Percentiles rank a stretch among this genome's conserved stretches.
Conservation (phyloP, 92 coral and sea anemone species). For the Palythoa heliodiscus region DNA sequence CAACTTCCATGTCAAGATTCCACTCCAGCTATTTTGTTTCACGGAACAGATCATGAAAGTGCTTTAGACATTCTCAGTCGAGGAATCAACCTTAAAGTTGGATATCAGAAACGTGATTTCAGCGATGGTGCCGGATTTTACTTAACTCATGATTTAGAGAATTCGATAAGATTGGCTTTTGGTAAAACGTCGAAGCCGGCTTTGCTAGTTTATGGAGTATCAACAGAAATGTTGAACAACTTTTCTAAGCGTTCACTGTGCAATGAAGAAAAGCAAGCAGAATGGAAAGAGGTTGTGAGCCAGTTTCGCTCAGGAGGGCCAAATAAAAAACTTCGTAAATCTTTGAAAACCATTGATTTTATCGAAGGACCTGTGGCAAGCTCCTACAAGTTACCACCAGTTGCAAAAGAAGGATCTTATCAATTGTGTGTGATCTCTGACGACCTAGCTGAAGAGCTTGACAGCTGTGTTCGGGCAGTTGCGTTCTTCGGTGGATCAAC, state of each 20-base stretch:
- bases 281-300: slow-evolving; percentile 58
- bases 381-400: slow-evolving; percentile 17
- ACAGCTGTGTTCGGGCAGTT: slow-evolving; percentile 9
- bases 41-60: slow-evolving; percentile 68
- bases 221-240: slow-evolving; percentile 11
- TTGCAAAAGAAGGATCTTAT: slow-evolving; percentile 42
- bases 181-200: slow-evolving; percentile 64
- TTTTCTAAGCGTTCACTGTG: slow-evolving; percentile 24
- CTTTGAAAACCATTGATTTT: slow-evolving; percentile 42
- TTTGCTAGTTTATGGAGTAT: slow-evolving; percentile 46
- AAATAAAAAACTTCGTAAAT: slow-evolving; percentile 52
- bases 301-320: slow-evolving; percentile 56
- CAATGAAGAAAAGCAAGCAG: slow-evolving; percentile 11
- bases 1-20: slow-evolving; percentile 10
- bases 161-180: slow-evolving; percentile 50
- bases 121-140: too few relatives aligned
- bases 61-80: slow-evolving; percentile 50
- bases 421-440: slow-evolving; percentile 64
- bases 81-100: slow-evolving; percentile 50
- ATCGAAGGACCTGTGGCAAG: slow-evolving; percentile 66
- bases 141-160: slow-evolving; percentile 29
- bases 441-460: slow-evolving; percentile 48
- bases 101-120: slow-evolving; percentile 59
- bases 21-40: slow-evolving; percentile 29
- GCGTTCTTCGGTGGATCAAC: not conserved